Evolutionary conservation across 2,113 vertebrate genomes (phyloP), one percentile per base, ranked within the genome.

Genomic region (Hiodon alosoides): DNA sequence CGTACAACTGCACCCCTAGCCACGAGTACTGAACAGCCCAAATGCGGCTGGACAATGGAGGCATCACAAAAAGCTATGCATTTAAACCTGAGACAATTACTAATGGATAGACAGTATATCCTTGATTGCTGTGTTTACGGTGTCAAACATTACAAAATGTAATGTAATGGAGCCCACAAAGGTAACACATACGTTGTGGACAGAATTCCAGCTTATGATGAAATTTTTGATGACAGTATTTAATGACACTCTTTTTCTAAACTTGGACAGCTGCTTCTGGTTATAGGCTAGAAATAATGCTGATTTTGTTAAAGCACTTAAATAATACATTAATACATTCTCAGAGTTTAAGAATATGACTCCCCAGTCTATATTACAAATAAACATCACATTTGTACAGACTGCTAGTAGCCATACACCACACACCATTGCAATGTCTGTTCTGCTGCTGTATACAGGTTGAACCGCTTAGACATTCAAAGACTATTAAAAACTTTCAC

Each of bases 321-420:
- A 85, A 82, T 71, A 78, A 81, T 13, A 73, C 74, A 75, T 81
- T 77, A 54, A 31, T 64, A 71, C 58, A 48, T 64, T 53, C 78
- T n/a, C 61, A 73, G 72, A 67, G 65, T 72, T 3, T 7, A 61
- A 69, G 58, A 79, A 67, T 57, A 46, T 31, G 9, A 80, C 69
- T 60, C 67, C 75, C 11, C 54, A 61, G 61, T 53, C 48, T 47
- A 71, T 9, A 57, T 77, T 78, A 55, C 55, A 77, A 74, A 77
- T 69, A 73, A 75, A 81, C 74, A 71, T 78, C 55, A 80, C n/a
- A 74, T 79, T 69, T 75, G 2, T 60, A 55, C 67, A 71, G 55
- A 69, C 60, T 3, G 17, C 70, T 75, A 71, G 53, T 3, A 50
- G 60, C 13, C 52, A 46, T 46, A 48, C 47, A 48, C 17, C 71